Conservation (phyloP, 2,888 invertebrate species). For the Acronicta psi region DNA sequence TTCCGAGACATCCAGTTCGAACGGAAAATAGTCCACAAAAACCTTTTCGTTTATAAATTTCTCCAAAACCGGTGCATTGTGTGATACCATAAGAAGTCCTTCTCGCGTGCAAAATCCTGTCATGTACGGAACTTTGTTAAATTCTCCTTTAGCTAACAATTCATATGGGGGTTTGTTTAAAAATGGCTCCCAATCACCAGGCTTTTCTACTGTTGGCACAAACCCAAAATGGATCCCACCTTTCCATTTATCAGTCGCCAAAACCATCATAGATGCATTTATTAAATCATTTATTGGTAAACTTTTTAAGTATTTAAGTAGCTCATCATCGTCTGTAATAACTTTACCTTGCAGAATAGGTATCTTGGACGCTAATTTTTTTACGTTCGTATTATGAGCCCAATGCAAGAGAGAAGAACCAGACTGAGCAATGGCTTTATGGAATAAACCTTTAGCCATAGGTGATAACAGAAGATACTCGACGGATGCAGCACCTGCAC, state of each 20-base stretch:
- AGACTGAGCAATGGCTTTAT: slow-evolving; percentile 88
- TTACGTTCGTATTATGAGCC: slow-evolving; percentile 76
- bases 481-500: slow-evolving; percentile 86
- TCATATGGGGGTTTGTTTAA: slow-evolving; percentile 77
- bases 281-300: slow-evolving; percentile 74
- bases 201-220: slow-evolving; percentile 79
- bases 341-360: slow-evolving; percentile 65
- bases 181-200: slow-evolving; percentile 82
- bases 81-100: slow-evolving; percentile 75
- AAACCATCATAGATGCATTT: slow-evolving; percentile 65
- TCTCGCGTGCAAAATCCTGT: slow-evolving; percentile 84
- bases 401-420: slow-evolving; percentile 85
- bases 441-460: slow-evolving; percentile 84
- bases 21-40: slow-evolving; percentile 74
- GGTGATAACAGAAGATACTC: slow-evolving; percentile 82
- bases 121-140: slow-evolving; percentile 84
- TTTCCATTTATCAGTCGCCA: slow-evolving; percentile 61
- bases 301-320: slow-evolving; percentile 74
- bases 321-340: slow-evolving; percentile 61
- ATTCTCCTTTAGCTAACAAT: slow-evolving; percentile 76
- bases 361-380: slow-evolving; percentile 71
- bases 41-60: slow-evolving; percentile 64
- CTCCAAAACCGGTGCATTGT: slow-evolving; percentile 54
- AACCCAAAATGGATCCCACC: slow-evolving; percentile 85
- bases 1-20: slow-evolving; percentile 65